phyloP scores from a whole-genome alignment of 2,113 vertebrate species.

The Pantherophis guttatus region DNA sequence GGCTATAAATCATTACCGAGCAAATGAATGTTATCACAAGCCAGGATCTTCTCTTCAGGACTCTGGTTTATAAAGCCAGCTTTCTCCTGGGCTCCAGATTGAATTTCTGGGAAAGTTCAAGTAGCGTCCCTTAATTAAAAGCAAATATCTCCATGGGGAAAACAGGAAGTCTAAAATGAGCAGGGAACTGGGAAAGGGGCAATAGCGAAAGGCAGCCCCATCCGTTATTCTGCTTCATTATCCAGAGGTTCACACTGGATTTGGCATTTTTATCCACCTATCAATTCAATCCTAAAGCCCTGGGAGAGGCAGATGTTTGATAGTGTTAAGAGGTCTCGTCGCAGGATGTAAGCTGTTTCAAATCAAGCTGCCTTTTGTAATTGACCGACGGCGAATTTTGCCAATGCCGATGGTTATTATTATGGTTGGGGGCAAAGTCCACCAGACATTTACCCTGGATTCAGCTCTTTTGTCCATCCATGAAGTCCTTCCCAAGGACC shows the following conservation, averaged over 20 bases:
- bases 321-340: too few relatives aligned
- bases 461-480: too few relatives aligned
- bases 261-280: neutral
- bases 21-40: conserved; percentile 19
- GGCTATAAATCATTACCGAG: neutral
- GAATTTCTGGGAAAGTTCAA: conserved; percentile 6
- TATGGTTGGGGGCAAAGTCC: neutral
- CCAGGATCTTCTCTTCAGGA: neutral
- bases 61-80: neutral
- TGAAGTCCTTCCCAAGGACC: too few relatives aligned
- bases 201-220: neutral
- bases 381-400: neutral
- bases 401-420: neutral
- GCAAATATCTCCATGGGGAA: conserved; percentile 10
- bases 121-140: conserved; percentile 21
- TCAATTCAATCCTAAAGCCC: neutral
- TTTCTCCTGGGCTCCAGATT: conserved; percentile 15
- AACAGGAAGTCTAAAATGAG: neutral
- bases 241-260: neutral
- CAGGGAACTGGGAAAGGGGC: neutral
- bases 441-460: too few relatives aligned
- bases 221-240: neutral
- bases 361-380: neutral
- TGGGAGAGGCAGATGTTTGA: neutral
- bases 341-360: neutral